Evolutionary conservation across 1,140 invertebrate species (phyloP), one percentile per base, ranked within the genome.

Genomic region (Drosophila kanapiae): DNA sequence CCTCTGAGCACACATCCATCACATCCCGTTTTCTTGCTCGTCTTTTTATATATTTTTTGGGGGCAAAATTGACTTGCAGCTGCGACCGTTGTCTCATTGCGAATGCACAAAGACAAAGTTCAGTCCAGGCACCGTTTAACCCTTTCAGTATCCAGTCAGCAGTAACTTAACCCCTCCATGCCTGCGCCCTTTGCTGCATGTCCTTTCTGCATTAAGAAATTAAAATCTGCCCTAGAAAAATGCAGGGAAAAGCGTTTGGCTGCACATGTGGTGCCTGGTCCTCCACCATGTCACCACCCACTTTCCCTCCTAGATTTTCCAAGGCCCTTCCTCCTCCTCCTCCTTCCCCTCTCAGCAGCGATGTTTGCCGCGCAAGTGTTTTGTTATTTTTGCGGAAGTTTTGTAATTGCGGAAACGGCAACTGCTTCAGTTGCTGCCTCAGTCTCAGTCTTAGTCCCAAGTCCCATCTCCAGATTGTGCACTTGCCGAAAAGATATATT

Each of bases 361-460:
- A 47, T 43, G 65, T 67, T 64, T 43, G 37, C 60, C 47, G 16
- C 49, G 65, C 80, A 67, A 84, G 69, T 84, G 84, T 90, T 88
- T 88, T 88, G 84, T 90, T 88, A 88, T 88, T 88, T 88, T 88
- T 88, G 84, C 75, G 63, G 58, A 88, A 88, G 84, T 88, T 88
- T 88, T 88, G 81, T 88, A 88, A 88, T 88, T 88, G 84, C 84
- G 84, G 84, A 88, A 88, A 90, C 78, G 78, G 84, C 84, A 84
- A 84, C 85, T 75, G 84, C 84, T 80, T 77, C 71, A 80, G 78
- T 51, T 65, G 54, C 57, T 62, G 70, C 64, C 51, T 70, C 43
- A 33, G 69, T 58, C 38, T 68, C 13, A 40, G 42, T 51, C 42
- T 45, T 38, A 33, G 37, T 45, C 63, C 62, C 61, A 49, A 69